A percentile compares a stretch with the other conserved stretches of the same genome.
phyloP scores from a whole-genome alignment of 2,797 vertebrate genomes.

The Liasis olivaceus region DNA sequence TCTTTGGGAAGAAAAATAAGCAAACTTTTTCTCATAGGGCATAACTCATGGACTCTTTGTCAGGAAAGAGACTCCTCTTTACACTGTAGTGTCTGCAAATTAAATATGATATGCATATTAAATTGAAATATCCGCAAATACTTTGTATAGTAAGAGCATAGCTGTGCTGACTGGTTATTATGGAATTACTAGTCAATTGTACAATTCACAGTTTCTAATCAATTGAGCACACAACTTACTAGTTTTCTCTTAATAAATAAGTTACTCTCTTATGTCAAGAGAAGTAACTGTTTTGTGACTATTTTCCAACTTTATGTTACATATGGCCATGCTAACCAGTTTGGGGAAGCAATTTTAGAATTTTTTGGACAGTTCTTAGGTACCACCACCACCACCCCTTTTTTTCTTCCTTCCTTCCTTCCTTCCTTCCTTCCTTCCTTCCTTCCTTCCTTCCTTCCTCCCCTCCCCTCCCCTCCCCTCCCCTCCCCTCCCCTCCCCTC shows the following conservation, averaged over 20 bases:
- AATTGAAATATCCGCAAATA: background rate
- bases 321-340: background rate
- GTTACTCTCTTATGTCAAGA: background rate
- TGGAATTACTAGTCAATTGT: background rate
- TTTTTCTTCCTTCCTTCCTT: background rate
- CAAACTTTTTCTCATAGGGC: background rate
- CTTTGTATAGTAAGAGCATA: background rate
- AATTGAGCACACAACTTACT: background rate
- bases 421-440: no score
- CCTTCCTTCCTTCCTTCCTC: no score
- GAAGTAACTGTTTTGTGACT: background rate
- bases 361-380: background rate
- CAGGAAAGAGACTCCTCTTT: background rate
- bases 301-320: background rate
- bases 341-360: background rate
- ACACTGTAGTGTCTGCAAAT: background rate
- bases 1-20: background rate
- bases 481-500: no score
- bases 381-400: background rate
- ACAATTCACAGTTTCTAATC: background rate
- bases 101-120: background rate
- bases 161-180: background rate
- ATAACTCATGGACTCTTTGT: background rate
- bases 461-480: no score
- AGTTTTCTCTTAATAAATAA: background rate